These are phyloP conservation scores for Morone saxatilis DNA, from an alignment of 2,113 vertebrate genomes.

Conservation along the genomic window DNA sequence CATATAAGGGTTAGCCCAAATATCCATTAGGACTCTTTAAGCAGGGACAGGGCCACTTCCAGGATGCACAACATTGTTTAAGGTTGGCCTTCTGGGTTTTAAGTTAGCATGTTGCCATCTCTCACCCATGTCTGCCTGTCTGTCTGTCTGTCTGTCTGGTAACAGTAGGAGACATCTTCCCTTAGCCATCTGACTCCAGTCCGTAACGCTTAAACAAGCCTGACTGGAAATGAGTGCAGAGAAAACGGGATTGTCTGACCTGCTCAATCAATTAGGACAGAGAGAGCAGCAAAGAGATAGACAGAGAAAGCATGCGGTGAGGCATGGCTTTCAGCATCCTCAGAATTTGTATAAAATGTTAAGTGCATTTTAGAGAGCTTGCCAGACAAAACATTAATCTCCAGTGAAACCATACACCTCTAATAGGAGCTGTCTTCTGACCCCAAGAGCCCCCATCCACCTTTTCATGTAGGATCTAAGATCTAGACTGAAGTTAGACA, in stretches of 20 bases:
- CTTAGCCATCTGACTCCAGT: conserved; percentile 79
- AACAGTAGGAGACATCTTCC: conserved; percentile 71
- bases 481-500: conserved; percentile 39
- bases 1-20: neutral
- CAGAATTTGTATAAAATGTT: conserved; percentile 74
- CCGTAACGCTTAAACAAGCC: conserved; percentile 78
- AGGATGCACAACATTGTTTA: conserved; percentile 18
- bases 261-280: conserved; percentile 78
- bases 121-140: neutral
- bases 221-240: conserved; percentile 82
- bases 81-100: conserved; percentile 41
- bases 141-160: conserved; percentile 62
- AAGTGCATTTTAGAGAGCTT: conserved; percentile 78
- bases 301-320: conserved; percentile 60
- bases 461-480: conserved; percentile 19
- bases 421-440: conserved; percentile 61
- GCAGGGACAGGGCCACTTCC: conserved; percentile 14
- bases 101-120: conserved; percentile 10
- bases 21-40: neutral
- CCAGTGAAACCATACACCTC: conserved; percentile 71
- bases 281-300: conserved; percentile 55
- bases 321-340: conserved; percentile 65
- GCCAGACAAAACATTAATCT: conserved; percentile 78
- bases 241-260: conserved; percentile 75
- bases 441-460: conserved; percentile 36